Percentiles rank a stretch among this genome's conserved stretches.
Evolutionary conservation across 2,113 vertebrate genomes (phyloP).

Genomic region (Gracilinanus agilis): DNA sequence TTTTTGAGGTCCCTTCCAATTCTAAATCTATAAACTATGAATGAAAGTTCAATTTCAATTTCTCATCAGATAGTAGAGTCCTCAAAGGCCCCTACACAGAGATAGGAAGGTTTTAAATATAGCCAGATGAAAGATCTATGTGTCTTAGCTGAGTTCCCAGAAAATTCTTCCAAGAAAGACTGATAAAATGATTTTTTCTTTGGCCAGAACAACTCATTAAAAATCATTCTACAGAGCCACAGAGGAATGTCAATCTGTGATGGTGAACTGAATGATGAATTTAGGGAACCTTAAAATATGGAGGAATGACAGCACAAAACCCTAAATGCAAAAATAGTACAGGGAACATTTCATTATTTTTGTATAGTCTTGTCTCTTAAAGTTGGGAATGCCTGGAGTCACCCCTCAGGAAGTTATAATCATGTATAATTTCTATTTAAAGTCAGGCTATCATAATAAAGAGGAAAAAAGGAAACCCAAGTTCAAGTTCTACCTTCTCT

Average conservation of each 20-base stretch:
- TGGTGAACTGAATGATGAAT: neutral
- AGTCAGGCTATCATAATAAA: neutral
- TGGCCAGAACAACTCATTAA: neutral
- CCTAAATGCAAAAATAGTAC: neutral
- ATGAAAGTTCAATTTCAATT: neutral
- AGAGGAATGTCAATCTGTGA: neutral
- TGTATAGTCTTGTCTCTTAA: neutral
- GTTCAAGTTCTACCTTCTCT: neutral
- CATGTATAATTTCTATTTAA: neutral
- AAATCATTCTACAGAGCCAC: neutral
- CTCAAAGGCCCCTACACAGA: neutral
- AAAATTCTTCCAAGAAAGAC: neutral
- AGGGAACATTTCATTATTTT: neutral
- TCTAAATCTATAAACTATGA: neutral
- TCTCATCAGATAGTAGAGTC: neutral
- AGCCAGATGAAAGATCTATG: neutral
- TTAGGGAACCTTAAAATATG: neutral
- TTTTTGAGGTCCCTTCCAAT: neutral
- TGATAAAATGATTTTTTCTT: neutral
- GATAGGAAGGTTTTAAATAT: neutral
- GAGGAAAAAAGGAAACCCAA: neutral
- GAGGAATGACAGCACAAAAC: neutral
- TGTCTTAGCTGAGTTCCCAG: neutral
- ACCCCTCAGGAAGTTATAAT: neutral
- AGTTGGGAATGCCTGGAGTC: neutral